A percentile compares a stretch with the other conserved stretches of the same genome.
Conservation (phyloP, 1,140 invertebrate genomes). For the Lysiphlebus fabarum region DNA sequence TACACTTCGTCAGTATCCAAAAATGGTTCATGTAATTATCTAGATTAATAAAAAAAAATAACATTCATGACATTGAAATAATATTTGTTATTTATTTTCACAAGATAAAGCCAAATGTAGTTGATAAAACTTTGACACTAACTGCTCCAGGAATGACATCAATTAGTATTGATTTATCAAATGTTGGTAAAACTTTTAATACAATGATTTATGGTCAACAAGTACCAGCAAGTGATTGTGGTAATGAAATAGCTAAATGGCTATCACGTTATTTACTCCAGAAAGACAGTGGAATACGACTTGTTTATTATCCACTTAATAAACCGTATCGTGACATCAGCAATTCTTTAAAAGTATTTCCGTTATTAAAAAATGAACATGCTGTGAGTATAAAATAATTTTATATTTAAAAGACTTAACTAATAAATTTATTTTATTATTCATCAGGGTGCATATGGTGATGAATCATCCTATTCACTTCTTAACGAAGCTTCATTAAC, state of each 20-base stretch:
- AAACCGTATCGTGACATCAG: constrained; percentile 39
- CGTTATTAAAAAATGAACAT: constrained; percentile 30
- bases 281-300: constrained; percentile 55
- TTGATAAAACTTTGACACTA: constrained; percentile 12
- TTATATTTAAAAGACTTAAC: neutral
- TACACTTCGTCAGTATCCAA: constrained; percentile 54
- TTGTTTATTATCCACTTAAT: constrained; percentile 60
- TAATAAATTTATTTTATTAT: neutral
- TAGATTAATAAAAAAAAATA: neutral
- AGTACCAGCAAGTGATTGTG: constrained; percentile 60
- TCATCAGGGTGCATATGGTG: constrained; percentile 58
- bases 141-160: constrained; percentile 45
- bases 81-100: neutral
- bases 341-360: constrained; percentile 36
- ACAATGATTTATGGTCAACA: constrained; percentile 53
- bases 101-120: neutral
- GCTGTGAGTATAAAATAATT: constrained; percentile 33
- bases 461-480: constrained; percentile 60
- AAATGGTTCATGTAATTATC: constrained; percentile 53
- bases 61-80: neutral
- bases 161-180: constrained; percentile 53
- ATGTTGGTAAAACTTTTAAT: constrained; percentile 47
- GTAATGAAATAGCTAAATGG: constrained; percentile 61
- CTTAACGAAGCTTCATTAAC: constrained; percentile 63
- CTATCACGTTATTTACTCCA: constrained; percentile 59